Percentiles rank a stretch among this genome's conserved stretches.
These are phyloP conservation scores for Poecilobothrus nobilitatus DNA, from an alignment of 2,888 invertebrate genomes.

Conservation along the genomic window DNA sequence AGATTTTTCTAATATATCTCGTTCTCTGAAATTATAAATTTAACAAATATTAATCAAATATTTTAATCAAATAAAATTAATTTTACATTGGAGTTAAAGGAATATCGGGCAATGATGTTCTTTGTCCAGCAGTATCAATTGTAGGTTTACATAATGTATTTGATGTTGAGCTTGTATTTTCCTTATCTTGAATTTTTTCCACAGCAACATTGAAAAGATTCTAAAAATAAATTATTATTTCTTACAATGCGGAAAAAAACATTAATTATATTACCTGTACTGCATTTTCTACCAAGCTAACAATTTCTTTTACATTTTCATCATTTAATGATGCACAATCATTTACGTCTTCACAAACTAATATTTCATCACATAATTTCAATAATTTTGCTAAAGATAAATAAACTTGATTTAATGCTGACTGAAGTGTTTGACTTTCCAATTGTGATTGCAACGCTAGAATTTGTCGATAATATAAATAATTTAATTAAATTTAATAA, in stretches of 20 bases:
- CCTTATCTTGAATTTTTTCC: conserved; percentile 66
- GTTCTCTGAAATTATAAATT: conserved; percentile 32
- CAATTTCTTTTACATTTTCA: conserved; percentile 58
- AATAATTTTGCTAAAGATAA: conserved; percentile 78
- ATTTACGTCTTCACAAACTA: conserved; percentile 58
- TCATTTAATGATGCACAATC: conserved; percentile 46
- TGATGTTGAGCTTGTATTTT: conserved; percentile 31
- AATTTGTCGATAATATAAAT: not conserved
- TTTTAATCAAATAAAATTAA: conserved; percentile 39
- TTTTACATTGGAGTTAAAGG: conserved; percentile 72
- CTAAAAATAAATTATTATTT: conserved; percentile 37
- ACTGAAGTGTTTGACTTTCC: conserved; percentile 43
- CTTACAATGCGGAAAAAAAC: not conserved
- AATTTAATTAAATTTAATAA: conserved; percentile 8
- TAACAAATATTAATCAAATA: conserved; percentile 7
- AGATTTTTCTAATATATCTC: conserved; percentile 44
- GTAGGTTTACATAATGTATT: conserved; percentile 36
- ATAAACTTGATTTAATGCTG: conserved; percentile 79
- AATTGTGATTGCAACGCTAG: conserved; percentile 41
- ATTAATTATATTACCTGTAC: conserved; percentile 51
- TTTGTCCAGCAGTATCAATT: conserved; percentile 48
- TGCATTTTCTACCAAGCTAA: conserved; percentile 62
- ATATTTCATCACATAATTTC: conserved; percentile 81
- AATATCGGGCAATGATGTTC: conserved; percentile 69
- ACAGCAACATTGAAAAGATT: conserved; percentile 69